Evolutionary conservation across 2,113 vertebrate species (phyloP), one percentile per base, ranked within the genome.

Genomic region (Eubucco bourcierii): DNA sequence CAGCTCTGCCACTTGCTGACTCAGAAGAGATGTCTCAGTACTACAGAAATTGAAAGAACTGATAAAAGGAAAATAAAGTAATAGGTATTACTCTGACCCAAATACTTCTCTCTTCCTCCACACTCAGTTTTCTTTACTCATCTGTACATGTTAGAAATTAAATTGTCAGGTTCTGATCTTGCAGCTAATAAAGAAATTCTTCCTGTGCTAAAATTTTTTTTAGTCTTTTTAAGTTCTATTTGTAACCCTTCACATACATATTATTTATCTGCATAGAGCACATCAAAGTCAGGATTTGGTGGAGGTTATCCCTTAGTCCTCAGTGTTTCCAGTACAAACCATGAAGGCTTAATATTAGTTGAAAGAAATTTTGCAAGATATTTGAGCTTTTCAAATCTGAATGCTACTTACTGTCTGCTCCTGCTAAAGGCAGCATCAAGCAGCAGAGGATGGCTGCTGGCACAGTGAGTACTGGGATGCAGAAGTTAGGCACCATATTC

Each of bases 361-460:
- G 31, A 58, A 75, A 75, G 7, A 86, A 81, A 73, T 81, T 25
- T 29, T 78, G 29, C 31, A 79, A 76, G 28, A 28, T 25, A 80
- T 80, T 84, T 55, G 70, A 50, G 65, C 63, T 85, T 75, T 81
- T 56, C 23, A 17, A 94, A 90, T n/a, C 2, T 1, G 3, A 74
- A 20, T 3, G 31, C 64, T 94, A 98, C 98, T 99, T 97, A 99
- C 98, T 98, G 94, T 98, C 98, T 3, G 98, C 96, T 61, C 96
- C 96, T 59, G 97, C 97, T 59, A 91, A 97, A 94, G 97, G 95
- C 88, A 97, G 94, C 88, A 97, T 95, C 93, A 98, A 95, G 86
- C 96, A 97, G 96, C 97, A 97, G 90, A 98, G 97, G 74, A 98
- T 86, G 80, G 97, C 93, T 91, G 98, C 97, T 96, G 98, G 97